Evolutionary conservation across 2,888 invertebrate species (phyloP), one percentile per base, ranked within the genome.

Genomic region (Leptothorax acervorum): DNA sequence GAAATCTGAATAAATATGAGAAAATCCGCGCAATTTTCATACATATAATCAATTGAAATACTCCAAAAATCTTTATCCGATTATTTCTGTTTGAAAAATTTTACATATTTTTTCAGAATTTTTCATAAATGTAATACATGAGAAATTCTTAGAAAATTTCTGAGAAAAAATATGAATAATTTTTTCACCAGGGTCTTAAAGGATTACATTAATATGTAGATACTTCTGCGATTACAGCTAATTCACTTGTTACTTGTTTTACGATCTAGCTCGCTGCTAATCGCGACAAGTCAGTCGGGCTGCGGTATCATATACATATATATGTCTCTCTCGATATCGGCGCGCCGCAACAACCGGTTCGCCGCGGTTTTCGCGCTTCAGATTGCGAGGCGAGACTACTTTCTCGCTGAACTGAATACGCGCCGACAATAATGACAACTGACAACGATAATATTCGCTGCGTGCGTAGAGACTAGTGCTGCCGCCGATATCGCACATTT

Each of bases 301-400:
- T 15, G 35, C 31, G 45, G 48, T 57, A 78, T 65, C 15, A 23
- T 3, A 15, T 79, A 45, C 2, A 15, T 79, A 45, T 79, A 3
- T 42, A 9, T 42, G 8, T 42, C 1, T 42, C 45, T 48, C 35
- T 12, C 35, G 71, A 71, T 79, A 79, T 79, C 15, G 23, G 18
- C 45, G 28, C 11, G 51, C 35, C 12, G 18, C 23, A 65, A 74
- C 39, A 88, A 89, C 88, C 85, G 86, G 87, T 86, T 86, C 35
- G 73, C 28, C 42, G 86, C 57, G 55, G 71, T 75, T 87, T 83
- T 78, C 55, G 55, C 45, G 63, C n/a, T 55, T 28, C 31, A 66
- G 70, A 84, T 84, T 79, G 31, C 15, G 18, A 18, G 35, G 35
- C 55, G 18, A 62, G 31, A 60, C 57, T 42, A 60, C 83, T 84